Conservation (phyloP, 2,888 invertebrate genomes). For the Lampropteryx suffumata region DNA sequence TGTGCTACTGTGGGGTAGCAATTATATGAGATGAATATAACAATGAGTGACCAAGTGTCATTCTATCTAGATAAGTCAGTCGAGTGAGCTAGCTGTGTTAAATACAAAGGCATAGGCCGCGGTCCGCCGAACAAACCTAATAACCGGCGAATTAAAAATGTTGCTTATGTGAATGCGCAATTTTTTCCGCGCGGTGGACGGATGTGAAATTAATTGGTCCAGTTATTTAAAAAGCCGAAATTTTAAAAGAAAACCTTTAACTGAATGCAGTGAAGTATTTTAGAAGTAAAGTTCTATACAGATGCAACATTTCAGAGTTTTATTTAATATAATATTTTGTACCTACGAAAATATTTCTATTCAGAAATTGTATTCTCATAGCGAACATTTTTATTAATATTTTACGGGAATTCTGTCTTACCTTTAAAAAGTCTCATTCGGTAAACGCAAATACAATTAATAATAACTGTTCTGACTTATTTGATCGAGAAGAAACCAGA, state of each 20-base stretch:
- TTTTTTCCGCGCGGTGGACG: constrained; percentile 19
- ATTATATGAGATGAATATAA: too few relatives aligned
- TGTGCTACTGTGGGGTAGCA: too few relatives aligned
- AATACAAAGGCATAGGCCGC: neutral
- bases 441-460: constrained; percentile 41
- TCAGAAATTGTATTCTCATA: too few relatives aligned
- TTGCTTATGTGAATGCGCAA: constrained; percentile 26
- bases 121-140: constrained; percentile 43
- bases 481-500: constrained; percentile 52
- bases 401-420: too few relatives aligned
- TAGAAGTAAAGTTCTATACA: neutral
- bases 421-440: constrained; percentile 18
- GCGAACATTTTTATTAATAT: neutral
- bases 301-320: neutral
- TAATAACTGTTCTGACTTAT: constrained; percentile 48
- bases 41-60: too few relatives aligned
- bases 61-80: too few relatives aligned
- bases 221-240: constrained; percentile 24
- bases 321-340: too few relatives aligned
- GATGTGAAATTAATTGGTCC: constrained; percentile 29
- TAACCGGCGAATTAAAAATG: constrained; percentile 48
- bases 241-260: constrained; percentile 7
- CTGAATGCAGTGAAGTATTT: constrained; percentile 4
- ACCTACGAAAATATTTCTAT: too few relatives aligned
- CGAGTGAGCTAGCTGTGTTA: constrained; percentile 12